Evolutionary conservation across 2,797 vertebrate species (phyloP).

Genomic region (Semaprochilodus insignis): DNA sequence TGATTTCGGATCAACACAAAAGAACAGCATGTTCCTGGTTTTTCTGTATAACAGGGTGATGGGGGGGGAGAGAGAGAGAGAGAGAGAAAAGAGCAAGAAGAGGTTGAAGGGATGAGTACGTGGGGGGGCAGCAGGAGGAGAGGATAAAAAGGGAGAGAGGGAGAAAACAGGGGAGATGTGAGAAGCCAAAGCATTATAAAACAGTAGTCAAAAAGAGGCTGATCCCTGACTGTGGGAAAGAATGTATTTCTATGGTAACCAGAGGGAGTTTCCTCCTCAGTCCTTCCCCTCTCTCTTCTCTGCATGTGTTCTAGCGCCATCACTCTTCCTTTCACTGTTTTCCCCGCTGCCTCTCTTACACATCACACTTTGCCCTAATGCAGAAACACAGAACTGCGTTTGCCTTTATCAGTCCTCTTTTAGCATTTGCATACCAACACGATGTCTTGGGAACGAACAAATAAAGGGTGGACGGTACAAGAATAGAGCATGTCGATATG

Average conservation of each 20-base stretch:
- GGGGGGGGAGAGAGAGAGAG: neutral
- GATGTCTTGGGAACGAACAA: neutral
- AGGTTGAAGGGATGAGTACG: conserved; percentile 8
- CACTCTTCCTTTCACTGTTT: neutral
- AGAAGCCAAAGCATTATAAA: conserved; percentile 27
- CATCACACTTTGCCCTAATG: neutral
- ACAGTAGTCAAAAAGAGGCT: conserved; percentile 40
- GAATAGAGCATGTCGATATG: too few species aligned
- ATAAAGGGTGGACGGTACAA: too few species aligned
- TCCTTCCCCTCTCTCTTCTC: neutral
- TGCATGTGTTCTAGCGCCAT: conserved; percentile 8
- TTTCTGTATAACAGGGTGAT: neutral
- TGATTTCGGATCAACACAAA: conserved; percentile 12
- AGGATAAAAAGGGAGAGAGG: neutral
- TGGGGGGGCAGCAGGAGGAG: neutral
- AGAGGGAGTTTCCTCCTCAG: conserved; percentile 39
- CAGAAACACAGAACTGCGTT: neutral
- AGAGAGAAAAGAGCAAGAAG: neutral
- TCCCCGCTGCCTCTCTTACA: neutral
- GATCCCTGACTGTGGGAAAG: conserved; percentile 34
- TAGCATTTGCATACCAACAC: neutral
- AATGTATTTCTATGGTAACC: conserved; percentile 65
- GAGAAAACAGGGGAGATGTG: neutral
- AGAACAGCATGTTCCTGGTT: neutral
- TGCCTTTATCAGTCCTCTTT: neutral